Conservation (phyloP, 2,888 invertebrate species). For the Lacanobia wlatinum region DNA sequence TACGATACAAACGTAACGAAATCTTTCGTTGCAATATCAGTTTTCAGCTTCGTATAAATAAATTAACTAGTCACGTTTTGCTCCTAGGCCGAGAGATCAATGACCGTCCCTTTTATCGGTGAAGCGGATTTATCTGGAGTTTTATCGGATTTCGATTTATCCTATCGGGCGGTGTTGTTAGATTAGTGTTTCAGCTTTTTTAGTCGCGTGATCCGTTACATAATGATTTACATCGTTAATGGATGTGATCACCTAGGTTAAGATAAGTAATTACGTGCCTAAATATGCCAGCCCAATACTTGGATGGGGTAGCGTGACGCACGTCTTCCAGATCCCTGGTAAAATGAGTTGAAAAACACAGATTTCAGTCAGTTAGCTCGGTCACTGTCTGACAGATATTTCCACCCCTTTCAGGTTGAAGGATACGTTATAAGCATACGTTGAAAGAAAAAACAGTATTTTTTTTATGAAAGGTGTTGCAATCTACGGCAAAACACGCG, state of each 20-base stretch:
- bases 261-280: not conserved
- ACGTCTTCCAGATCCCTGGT: too few relatives aligned
- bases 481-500: not conserved
- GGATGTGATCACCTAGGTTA: conserved; percentile 9
- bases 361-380: too few relatives aligned
- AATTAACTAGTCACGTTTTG: conserved; percentile 68
- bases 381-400: too few relatives aligned
- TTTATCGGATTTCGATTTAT: conserved; percentile 67
- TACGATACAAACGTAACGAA: conserved; percentile 55
- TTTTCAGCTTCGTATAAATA: conserved; percentile 62
- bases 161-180: conserved; percentile 63
- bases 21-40: conserved; percentile 59
- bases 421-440: too few relatives aligned
- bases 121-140: conserved; percentile 70
- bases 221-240: conserved; percentile 27
- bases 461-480: not conserved
- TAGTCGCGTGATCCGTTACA: conserved; percentile 37
- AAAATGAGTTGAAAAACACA: too few relatives aligned
- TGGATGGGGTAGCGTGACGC: too few relatives aligned
- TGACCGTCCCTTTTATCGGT: conserved; percentile 82
- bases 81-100: conserved; percentile 79
- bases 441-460: not conserved
- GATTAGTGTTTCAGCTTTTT: conserved; percentile 51
- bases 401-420: too few relatives aligned
- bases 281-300: not conserved